These are phyloP conservation scores for Nesogale talazaci DNA, from an alignment of 2,113 vertebrate species.

Conservation along the genomic window DNA sequence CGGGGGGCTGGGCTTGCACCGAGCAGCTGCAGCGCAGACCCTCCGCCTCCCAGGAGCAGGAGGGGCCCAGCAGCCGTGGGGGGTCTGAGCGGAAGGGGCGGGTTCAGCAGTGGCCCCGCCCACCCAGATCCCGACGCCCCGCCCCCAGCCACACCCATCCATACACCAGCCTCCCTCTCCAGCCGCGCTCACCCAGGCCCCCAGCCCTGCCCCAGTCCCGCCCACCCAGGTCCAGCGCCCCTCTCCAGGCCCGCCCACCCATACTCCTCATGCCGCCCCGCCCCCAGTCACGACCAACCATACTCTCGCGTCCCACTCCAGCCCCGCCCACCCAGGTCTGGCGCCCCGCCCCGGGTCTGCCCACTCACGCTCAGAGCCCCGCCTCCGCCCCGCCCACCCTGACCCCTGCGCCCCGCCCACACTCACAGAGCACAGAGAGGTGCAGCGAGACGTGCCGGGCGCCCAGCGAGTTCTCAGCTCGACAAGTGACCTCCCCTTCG, in stretches of 20 bases:
- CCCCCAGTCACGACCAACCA: no score
- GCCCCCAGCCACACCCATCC: no score
- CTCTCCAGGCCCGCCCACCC: neutral
- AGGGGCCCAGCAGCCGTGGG: neutral
- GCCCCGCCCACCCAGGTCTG: no score
- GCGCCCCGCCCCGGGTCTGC: neutral
- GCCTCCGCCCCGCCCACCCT: no score
- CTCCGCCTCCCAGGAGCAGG: slow-evolving; percentile 59
- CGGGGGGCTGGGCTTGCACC: neutral
- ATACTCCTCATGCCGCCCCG: slow-evolving; percentile 14
- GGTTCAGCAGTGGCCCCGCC: neutral
- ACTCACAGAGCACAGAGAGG: slow-evolving; percentile 72
- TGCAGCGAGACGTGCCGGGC: neutral
- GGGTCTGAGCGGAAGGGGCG: neutral
- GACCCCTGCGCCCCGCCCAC: accelerated
- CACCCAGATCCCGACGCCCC: neutral
- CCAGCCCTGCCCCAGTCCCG: no score
- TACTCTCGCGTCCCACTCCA: no score
- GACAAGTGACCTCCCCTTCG: slow-evolving; percentile 60
- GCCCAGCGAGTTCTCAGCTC: slow-evolving; percentile 12
- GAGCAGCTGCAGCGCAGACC: slow-evolving; percentile 61
- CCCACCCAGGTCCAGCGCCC: slow-evolving; percentile 75
- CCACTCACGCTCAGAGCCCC: no score
- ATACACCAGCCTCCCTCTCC: no score
- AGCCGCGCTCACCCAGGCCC: no score